Percentiles rank a stretch among this genome's conserved stretches.
Conservation (phyloP, 2,888 invertebrate genomes). For the Odontomyia ornata region DNA sequence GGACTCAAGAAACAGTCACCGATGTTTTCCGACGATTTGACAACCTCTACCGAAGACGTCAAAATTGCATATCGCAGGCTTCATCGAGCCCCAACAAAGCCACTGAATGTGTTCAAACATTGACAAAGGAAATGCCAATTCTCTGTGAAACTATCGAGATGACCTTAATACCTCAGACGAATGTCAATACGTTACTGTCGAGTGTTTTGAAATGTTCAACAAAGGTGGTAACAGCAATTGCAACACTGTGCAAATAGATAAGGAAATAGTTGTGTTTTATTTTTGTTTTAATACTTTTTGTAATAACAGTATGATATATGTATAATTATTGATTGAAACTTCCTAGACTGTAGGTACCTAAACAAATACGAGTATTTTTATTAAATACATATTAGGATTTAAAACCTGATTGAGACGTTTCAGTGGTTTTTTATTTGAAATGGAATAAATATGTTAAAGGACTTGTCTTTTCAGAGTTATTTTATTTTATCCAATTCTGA, state of each 20-base stretch:
- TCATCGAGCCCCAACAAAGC: not conserved
- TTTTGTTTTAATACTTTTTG: conserved; percentile 22
- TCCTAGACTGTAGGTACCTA: conserved; percentile 26
- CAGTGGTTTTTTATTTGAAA: no score
- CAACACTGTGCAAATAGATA: conserved; percentile 26
- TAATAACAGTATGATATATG: conserved; percentile 15
- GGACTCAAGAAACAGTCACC: conserved; percentile 9
- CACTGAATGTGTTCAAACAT: conserved; percentile 3
- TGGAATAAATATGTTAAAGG: no score
- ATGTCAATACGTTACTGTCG: conserved; percentile 24
- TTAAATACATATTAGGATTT: conserved; percentile 13
- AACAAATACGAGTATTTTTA: conserved; percentile 30
- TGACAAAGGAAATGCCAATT: conserved; percentile 27
- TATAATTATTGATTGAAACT: conserved; percentile 12
- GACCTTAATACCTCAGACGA: conserved; percentile 30
- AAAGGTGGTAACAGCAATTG: conserved; percentile 13
- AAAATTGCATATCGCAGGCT: conserved; percentile 5
- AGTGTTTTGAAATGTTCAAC: conserved; percentile 36
- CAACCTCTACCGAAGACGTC: conserved; percentile 6
- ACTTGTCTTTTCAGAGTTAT: no score
- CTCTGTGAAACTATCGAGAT: conserved; percentile 23
- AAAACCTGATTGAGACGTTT: no score
- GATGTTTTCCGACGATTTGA: conserved; percentile 25
- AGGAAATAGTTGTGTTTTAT: conserved; percentile 21
- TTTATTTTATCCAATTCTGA: no score